These are phyloP conservation scores for Vicugna pacos DNA, from an alignment of 2,113 vertebrate species.

Conservation along the genomic window DNA sequence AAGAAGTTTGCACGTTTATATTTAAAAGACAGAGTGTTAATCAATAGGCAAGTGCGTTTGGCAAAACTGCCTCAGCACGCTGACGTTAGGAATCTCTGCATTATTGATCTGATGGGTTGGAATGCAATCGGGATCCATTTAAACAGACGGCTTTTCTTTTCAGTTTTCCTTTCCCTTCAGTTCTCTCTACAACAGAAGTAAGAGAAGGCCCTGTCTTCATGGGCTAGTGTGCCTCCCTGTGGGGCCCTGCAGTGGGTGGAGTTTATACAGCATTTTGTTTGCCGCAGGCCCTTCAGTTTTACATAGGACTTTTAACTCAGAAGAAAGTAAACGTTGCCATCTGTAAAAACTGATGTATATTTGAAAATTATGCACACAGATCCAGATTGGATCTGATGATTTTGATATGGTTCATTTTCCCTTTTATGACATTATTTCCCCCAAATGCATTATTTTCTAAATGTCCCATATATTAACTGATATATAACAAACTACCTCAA, in stretches of 20 bases:
- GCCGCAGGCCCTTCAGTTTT: conserved; percentile 27
- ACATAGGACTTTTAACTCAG: neutral
- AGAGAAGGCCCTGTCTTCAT: neutral
- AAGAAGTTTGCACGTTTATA: neutral
- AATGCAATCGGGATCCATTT: neutral
- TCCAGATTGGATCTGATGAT: conserved; percentile 3
- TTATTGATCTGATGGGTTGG: neutral
- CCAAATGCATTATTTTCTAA: conserved; percentile 12
- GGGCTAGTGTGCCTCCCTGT: neutral
- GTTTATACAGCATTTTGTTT: neutral
- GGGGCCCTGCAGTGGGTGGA: neutral
- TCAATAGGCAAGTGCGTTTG: neutral
- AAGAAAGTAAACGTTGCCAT: conserved; percentile 50
- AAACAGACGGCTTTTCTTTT: conserved; percentile 53
- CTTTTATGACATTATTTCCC: neutral
- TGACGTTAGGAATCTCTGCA: conserved; percentile 52
- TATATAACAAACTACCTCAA: neutral
- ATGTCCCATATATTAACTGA: neutral
- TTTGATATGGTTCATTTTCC: neutral
- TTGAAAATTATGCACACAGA: conserved; percentile 16
- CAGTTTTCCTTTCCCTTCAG: conserved; percentile 32
- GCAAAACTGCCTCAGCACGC: conserved; percentile 1
- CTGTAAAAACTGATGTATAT: neutral
- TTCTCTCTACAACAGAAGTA: conserved; percentile 43
- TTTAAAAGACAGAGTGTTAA: conserved; percentile 39